Percentiles rank a stretch among this genome's conserved stretches.
phyloP scores from a whole-genome alignment of 2,888 invertebrate genomes.

The Amphipoea oculea region DNA sequence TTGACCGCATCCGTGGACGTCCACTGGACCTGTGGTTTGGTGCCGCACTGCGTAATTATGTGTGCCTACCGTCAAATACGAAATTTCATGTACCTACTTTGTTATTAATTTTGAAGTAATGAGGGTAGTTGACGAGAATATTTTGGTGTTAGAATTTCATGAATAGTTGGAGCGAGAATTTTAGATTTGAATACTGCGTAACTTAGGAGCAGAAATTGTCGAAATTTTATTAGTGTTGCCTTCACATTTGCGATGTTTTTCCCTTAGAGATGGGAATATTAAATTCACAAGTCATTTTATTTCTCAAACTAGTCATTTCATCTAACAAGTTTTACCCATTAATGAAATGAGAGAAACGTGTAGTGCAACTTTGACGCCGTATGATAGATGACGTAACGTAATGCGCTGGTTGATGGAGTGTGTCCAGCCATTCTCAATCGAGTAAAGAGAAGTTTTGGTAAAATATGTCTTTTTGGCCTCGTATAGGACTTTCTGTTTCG shows the following conservation, averaged over 20 bases:
- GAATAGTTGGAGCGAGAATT: slow-evolving; percentile 28
- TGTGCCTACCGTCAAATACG: slow-evolving; percentile 27
- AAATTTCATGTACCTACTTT: slow-evolving; percentile 17
- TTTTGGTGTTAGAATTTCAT: slow-evolving; percentile 13
- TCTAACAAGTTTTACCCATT: neutral
- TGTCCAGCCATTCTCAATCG: neutral
- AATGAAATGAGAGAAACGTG: slow-evolving; percentile 35
- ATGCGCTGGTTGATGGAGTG: neutral
- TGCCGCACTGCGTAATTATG: slow-evolving; percentile 63
- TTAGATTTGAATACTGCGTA: neutral
- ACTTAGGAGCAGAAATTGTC: neutral
- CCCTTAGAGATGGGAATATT: neutral
- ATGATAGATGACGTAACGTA: slow-evolving; percentile 32
- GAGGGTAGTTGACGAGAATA: slow-evolving; percentile 15
- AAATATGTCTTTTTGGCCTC: neutral
- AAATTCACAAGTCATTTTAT: neutral
- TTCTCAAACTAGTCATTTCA: neutral
- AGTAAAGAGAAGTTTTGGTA: neutral
- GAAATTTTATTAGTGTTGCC: neutral
- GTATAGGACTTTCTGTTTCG: too few species aligned
- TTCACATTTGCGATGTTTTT: neutral
- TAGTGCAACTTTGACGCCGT: slow-evolving; percentile 21
- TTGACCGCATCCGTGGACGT: slow-evolving; percentile 44
- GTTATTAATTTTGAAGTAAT: slow-evolving; percentile 41
- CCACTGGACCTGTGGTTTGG: slow-evolving; percentile 42